Percentiles rank a stretch among this genome's conserved stretches.
Evolutionary conservation across 2,888 invertebrate species (phyloP).

Genomic region (Melanchra persicariae): DNA sequence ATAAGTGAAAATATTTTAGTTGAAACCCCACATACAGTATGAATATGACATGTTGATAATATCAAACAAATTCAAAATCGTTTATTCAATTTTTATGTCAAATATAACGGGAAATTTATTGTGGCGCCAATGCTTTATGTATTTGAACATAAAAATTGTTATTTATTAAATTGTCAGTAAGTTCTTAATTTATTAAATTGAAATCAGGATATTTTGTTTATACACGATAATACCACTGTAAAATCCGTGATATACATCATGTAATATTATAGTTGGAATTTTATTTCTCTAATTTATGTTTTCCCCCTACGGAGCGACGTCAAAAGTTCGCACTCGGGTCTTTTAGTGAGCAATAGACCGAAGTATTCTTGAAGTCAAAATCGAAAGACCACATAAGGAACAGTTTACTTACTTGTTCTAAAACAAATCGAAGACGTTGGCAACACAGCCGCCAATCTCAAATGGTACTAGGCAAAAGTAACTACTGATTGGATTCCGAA

Average conservation of each 20-base stretch:
- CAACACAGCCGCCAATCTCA: no score
- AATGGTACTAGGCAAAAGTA: no score
- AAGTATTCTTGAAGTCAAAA: background rate
- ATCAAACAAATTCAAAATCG: conserved; percentile 60
- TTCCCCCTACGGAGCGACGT: no score
- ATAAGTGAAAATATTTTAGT: conserved; percentile 88
- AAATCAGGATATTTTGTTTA: conserved; percentile 90
- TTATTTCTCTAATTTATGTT: conserved; percentile 74
- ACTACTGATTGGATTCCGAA: no score
- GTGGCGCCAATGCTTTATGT: conserved; percentile 84
- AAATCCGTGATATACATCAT: conserved; percentile 91
- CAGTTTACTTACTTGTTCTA: no score
- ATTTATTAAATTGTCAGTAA: conserved; percentile 89
- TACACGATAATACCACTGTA: conserved; percentile 90
- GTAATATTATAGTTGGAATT: conserved; percentile 89
- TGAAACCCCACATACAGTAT: conserved; percentile 81
- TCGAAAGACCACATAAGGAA: no score
- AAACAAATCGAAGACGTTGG: no score
- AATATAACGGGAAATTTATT: conserved; percentile 80
- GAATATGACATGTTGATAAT: conserved; percentile 73
- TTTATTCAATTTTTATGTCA: conserved; percentile 62
- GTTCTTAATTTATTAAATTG: conserved; percentile 89
- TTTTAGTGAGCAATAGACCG: background rate
- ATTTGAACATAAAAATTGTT: conserved; percentile 88
- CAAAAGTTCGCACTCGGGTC: background rate